Evolutionary conservation across 64 coral and sea anemone genomes (phyloP).

Genomic region (Dendrophyllia cribrosa): DNA sequence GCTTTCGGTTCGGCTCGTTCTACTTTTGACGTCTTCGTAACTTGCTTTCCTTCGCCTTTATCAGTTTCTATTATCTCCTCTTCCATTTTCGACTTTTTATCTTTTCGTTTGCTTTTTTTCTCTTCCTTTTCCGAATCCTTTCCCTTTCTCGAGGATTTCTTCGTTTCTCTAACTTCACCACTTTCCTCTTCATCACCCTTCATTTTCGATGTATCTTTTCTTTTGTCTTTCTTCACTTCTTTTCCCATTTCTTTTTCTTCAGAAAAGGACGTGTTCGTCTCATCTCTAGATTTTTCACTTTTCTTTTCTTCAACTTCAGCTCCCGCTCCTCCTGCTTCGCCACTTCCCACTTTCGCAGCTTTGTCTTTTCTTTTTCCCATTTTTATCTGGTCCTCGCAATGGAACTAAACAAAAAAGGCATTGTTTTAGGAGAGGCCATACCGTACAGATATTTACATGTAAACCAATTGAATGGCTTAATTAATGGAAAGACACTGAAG

Average conservation of each 20-base stretch:
- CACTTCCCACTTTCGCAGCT: background rate
- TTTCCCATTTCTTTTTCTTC: background rate
- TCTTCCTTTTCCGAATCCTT: background rate
- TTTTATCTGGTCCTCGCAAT: background rate
- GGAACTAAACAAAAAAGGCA: background rate
- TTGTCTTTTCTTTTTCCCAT: constrained; percentile 13
- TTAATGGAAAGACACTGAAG: too few species aligned
- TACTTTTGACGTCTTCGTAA: background rate
- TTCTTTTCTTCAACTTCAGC: background rate
- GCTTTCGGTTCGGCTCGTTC: background rate
- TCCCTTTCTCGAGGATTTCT: background rate
- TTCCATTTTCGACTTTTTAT: constrained; percentile 6
- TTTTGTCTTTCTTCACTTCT: constrained; percentile 15
- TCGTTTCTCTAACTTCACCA: background rate
- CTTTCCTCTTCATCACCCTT: background rate
- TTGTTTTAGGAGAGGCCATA: too few species aligned
- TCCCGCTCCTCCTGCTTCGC: background rate
- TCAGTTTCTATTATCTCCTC: background rate
- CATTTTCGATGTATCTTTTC: background rate
- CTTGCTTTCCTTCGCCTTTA: constrained; percentile 7
- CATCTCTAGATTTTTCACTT: background rate
- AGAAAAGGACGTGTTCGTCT: background rate
- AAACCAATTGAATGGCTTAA: too few species aligned
- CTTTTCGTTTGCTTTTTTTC: constrained; percentile 14
- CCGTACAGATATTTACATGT: too few species aligned